Percentiles rank a stretch among this genome's conserved stretches.
These are phyloP conservation scores for Gadopsis bispinosus DNA, from an alignment of 2,797 vertebrate species.

Conservation along the genomic window DNA sequence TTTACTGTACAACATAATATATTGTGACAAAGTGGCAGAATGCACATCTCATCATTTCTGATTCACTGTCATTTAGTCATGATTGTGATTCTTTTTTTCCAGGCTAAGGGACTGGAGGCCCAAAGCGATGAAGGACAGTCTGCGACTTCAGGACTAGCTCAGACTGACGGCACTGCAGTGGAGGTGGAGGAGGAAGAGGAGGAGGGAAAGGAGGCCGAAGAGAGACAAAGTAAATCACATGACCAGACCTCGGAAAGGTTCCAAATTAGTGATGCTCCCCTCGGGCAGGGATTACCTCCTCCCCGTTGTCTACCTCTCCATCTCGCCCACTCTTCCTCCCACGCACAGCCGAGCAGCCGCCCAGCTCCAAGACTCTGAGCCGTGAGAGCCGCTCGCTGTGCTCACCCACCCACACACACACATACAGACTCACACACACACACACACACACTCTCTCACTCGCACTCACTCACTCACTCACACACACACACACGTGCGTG, in stretches of 20 bases:
- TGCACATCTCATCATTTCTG: neutral
- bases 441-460: conserved; percentile 14
- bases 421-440: conserved; percentile 17
- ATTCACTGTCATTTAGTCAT: conserved; percentile 14
- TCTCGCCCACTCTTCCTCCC: conserved; percentile 64
- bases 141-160: conserved; percentile 47
- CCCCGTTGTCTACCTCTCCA: conserved; percentile 58
- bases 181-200: conserved; percentile 54
- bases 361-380: conserved; percentile 60
- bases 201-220: conserved; percentile 28
- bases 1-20: neutral
- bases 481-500: conserved; percentile 18
- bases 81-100: conserved; percentile 40
- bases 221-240: conserved; percentile 58
- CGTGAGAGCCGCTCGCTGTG: conserved; percentile 61
- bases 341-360: conserved; percentile 55
- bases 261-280: conserved; percentile 74
- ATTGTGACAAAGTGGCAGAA: neutral
- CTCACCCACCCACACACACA: conserved; percentile 36
- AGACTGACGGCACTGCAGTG: conserved; percentile 37
- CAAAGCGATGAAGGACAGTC: conserved; percentile 37
- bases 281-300: conserved; percentile 76
- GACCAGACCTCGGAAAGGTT: conserved; percentile 59
- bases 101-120: conserved; percentile 44
- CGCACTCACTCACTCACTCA: neutral